Evolutionary conservation across 92 coral and sea anemone genomes (phyloP).

Genomic region (Phymanthus crucifer): DNA sequence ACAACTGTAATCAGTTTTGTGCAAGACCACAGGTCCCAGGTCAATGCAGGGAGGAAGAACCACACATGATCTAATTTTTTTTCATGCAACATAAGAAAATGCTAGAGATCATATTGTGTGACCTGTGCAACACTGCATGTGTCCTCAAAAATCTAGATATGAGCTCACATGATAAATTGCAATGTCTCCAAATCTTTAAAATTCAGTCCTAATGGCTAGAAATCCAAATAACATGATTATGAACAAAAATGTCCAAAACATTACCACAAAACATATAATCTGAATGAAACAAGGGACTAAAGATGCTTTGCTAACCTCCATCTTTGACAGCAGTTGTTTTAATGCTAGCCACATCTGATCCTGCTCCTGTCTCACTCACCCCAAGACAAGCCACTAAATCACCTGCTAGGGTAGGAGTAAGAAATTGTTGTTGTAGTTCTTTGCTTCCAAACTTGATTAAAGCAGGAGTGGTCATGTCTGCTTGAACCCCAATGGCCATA

Average conservation of each 20-base stretch:
- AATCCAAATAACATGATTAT: too few species aligned
- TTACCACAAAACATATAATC: neutral
- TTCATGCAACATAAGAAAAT: too few species aligned
- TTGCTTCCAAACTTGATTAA: constrained; percentile 93
- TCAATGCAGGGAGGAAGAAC: too few species aligned
- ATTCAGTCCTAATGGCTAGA: too few species aligned
- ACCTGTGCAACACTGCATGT: too few species aligned
- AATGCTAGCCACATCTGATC: constrained; percentile 97
- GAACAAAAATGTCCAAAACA: neutral
- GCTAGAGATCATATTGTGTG: too few species aligned
- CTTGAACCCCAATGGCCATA: constrained; percentile 97
- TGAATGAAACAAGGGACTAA: neutral
- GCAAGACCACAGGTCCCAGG: too few species aligned
- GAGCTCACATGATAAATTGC: too few species aligned
- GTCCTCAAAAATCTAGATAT: too few species aligned
- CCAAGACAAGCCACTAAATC: constrained; percentile 97
- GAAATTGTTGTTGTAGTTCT: constrained; percentile 84
- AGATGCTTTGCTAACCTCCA: constrained; percentile 64
- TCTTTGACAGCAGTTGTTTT: constrained; percentile 93
- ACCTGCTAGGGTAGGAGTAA: constrained; percentile 90
- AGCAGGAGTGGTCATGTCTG: constrained; percentile 96
- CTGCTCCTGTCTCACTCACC: constrained; percentile 96
- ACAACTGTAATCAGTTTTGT: too few species aligned
- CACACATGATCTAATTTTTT: too few species aligned
- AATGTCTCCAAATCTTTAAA: too few species aligned